Base-by-base conservation (phyloP, 2,888 invertebrate species). In the Volucella inflata region DNA sequence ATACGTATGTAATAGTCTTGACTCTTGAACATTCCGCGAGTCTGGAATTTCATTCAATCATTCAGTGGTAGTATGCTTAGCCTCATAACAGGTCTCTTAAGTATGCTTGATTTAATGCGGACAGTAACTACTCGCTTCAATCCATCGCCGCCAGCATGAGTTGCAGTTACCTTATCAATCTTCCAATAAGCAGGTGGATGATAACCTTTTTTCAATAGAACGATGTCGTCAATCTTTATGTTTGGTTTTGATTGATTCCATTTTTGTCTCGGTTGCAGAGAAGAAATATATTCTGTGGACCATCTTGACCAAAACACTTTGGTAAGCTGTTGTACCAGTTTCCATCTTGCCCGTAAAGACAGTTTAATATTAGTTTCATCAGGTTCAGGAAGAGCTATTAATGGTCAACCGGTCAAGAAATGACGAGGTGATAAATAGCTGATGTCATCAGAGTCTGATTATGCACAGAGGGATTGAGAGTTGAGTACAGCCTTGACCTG, bases 261-360 rank as follows among this genome's bases (percentile, higher is more conserved):
- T 62, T 62, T 62, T 21, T 44, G 48, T 9, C 62, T 14, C 14
- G 16, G 48, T 36, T 62, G 62, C 11, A 62, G 46, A 16, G 46
- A 57, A 14, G 68, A 36, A 12, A 70, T 9, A 46, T 46, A 57
- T 16, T 70, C 68, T 4, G 55, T 46, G n/a, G 53, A 55, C 55
- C 68, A 68, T 44, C 44, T 62, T 17, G 60, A 62, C 72, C 72
- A 72, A 51, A 62, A 62, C 16, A 2, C 42, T 53, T 60, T 60
- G 51, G 51, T 21, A 62, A 72, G 60, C 62, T 72, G 51, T 62
- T 62, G 62, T 38, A 62, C 53, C 36, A 62, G 9, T 55, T 21
- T 60, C 62, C 72, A 72, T 72, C 72, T 50, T 60, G 60, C 62
- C 72, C 42, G 42, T 16, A 62, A 36, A 36, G 42, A 62, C 62